phyloP scores from a whole-genome alignment of 2,113 vertebrate species.

The Mastomys natalensis region DNA sequence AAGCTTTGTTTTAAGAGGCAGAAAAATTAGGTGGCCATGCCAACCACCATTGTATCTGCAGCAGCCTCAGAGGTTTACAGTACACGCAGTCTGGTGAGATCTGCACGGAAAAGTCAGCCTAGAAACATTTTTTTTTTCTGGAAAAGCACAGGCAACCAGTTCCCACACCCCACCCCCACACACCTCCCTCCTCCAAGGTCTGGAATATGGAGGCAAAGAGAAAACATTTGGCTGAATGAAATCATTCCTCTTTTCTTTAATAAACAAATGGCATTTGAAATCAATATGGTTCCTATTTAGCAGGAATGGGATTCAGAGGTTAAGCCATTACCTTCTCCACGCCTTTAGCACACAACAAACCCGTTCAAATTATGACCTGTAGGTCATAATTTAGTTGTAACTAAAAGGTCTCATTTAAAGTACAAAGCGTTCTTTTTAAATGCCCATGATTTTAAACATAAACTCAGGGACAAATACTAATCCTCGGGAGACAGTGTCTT shows the following conservation, averaged over 20 bases:
- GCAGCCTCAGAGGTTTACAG: not conserved
- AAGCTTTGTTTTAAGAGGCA: not conserved
- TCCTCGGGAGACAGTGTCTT: constrained; percentile 14
- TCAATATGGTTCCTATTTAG: not conserved
- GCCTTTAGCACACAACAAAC: constrained; percentile 20
- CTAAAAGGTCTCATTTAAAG: constrained; percentile 51
- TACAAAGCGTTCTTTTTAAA: constrained; percentile 30
- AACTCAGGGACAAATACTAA: constrained; percentile 50
- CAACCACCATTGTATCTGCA: not conserved
- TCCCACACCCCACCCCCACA: not conserved
- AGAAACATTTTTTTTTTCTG: constrained; percentile 53
- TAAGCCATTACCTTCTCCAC: not conserved
- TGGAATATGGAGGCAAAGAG: not conserved
- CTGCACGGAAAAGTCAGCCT: constrained; percentile 46
- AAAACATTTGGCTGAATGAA: constrained; percentile 39
- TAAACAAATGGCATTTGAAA: constrained; percentile 34
- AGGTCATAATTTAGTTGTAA: too few species aligned
- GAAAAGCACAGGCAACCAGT: constrained; percentile 47
- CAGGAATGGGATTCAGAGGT: not conserved
- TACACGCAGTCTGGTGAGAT: not conserved
- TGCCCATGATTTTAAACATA: constrained; percentile 49
- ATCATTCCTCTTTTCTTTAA: constrained; percentile 59
- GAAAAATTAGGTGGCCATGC: not conserved
- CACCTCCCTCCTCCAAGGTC: not conserved
- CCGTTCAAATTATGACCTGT: constrained; percentile 26